Percentiles rank a stretch among this genome's conserved stretches.
Evolutionary conservation across 2,888 invertebrate species (phyloP).

Genomic region (Rotaria macrura): DNA sequence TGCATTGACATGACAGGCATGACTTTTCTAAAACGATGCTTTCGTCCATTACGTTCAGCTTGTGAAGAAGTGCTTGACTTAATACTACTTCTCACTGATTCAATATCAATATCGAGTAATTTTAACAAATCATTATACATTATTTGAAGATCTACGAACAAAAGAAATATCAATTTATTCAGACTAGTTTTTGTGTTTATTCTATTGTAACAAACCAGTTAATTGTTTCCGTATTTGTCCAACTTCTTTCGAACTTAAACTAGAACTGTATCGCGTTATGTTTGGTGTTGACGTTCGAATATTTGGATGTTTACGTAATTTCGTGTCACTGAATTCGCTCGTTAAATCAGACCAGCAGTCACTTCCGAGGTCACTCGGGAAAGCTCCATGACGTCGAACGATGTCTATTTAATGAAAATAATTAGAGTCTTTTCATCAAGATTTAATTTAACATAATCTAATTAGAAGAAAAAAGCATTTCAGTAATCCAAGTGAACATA

Average conservation of each 20-base stretch:
- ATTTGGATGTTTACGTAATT: constrained; percentile 8
- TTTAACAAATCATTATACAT: constrained; percentile 42
- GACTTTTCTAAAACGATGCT: neutral
- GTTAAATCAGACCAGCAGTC: neutral
- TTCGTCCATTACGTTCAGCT: neutral
- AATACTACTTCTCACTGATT: constrained; percentile 29
- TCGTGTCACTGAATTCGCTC: neutral
- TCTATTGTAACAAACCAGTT: constrained; percentile 16
- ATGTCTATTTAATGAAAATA: neutral
- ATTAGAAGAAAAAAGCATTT: too few species aligned
- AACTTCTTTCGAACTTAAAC: constrained; percentile 74
- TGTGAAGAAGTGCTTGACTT: neutral
- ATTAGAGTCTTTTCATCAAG: too few species aligned
- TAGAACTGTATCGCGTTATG: constrained; percentile 64
- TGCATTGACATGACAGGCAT: neutral
- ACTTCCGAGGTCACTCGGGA: neutral
- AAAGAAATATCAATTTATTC: neutral
- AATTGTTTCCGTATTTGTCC: constrained; percentile 60
- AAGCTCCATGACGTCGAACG: neutral
- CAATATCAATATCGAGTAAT: constrained; percentile 38
- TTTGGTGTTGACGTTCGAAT: constrained; percentile 47
- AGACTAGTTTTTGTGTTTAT: neutral
- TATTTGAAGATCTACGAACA: constrained; percentile 38
- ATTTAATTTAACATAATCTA: too few species aligned
- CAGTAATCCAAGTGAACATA: too few species aligned